Percentiles rank a stretch among this genome's conserved stretches.
phyloP scores from a whole-genome alignment of 2,113 vertebrate genomes.

The Malurus melanocephalus region DNA sequence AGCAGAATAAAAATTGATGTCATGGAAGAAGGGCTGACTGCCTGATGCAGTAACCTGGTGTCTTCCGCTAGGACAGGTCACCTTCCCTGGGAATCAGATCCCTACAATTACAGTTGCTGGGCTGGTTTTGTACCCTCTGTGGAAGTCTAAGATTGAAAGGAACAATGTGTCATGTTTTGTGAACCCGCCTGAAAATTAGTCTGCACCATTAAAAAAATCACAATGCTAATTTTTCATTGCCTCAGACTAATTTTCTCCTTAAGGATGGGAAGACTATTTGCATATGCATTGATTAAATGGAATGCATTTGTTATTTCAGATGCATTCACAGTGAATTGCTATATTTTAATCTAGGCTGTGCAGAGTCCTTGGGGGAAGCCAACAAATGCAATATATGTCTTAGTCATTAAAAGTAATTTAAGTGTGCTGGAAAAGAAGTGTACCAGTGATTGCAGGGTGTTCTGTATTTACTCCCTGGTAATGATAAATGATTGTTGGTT shows the following conservation, averaged over 20 bases:
- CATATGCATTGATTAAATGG: not conserved
- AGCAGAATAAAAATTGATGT: not conserved
- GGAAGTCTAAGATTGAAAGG: not conserved
- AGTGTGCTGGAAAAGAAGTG: not conserved
- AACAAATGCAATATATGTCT: not conserved
- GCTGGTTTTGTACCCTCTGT: not conserved
- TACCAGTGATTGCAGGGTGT: not conserved
- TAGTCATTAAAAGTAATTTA: slow-evolving; percentile 37
- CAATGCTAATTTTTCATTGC: not conserved
- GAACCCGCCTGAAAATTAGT: not conserved
- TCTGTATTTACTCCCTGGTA: not conserved
- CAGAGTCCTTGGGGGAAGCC: not conserved
- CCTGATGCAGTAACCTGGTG: not conserved
- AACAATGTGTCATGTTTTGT: not conserved
- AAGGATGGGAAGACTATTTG: not conserved
- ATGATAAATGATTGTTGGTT: not conserved
- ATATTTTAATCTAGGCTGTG: slow-evolving; percentile 25
- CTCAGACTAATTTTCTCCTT: not conserved
- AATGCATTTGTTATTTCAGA: slow-evolving; percentile 18
- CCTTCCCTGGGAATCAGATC: not conserved
- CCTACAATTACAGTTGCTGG: not conserved
- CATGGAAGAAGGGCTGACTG: not conserved
- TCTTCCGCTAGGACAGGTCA: not conserved
- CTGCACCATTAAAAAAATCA: not conserved
- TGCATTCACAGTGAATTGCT: slow-evolving; percentile 8